Evolutionary conservation across 2,113 vertebrate genomes (phyloP), one percentile per base, ranked within the genome.

Genomic region (Arothron firmamentum): DNA sequence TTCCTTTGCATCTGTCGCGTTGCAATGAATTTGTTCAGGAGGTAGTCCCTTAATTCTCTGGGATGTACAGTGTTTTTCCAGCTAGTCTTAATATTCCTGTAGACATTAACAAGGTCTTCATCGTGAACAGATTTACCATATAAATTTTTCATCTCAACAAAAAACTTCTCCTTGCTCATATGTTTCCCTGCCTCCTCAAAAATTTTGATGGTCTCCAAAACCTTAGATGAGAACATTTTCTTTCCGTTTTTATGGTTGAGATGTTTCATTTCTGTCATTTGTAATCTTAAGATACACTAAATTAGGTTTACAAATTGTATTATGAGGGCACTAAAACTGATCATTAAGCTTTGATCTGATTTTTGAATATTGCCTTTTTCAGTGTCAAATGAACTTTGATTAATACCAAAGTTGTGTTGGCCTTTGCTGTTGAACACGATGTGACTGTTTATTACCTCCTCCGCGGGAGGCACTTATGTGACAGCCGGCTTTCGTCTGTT

Each of bases 91-190:
- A 77, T 43, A 25, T 77, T 19, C 15, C 31, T 48, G 23, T 63
- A 52, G 0, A 72, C 46, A 2, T 2, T 1, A 0, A 4, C 13
- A 0, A 77, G 18, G 0, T 52, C 45, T 8, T 53, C 45, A 2
- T 18, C 1, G 5, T 1, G 16, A 2, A 41, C 1, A 3, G 21
- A 12, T 1, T 10, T 0, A 5, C 18, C 13, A 3, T 49, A 18
- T 0, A 54, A 0, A 0, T 5, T 2, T 10, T 19, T 1, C 43
- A 70, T 45, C 0, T 3, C 21, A 0, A 0, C 53, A n/a, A 13
- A 54, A 16, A 76, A 71, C 11, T 71, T 18, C 1, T 53, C 43
- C 2, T 20, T 23, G 5, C 62, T 55, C 51, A 71, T 21, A 0
- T 20, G 42, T 31, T 13, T 25, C 1, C n/a, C 3, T 6, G 31